Evolutionary conservation across 1,140 invertebrate genomes (phyloP).

Genomic region (Thaumetopoea pityocampa): DNA sequence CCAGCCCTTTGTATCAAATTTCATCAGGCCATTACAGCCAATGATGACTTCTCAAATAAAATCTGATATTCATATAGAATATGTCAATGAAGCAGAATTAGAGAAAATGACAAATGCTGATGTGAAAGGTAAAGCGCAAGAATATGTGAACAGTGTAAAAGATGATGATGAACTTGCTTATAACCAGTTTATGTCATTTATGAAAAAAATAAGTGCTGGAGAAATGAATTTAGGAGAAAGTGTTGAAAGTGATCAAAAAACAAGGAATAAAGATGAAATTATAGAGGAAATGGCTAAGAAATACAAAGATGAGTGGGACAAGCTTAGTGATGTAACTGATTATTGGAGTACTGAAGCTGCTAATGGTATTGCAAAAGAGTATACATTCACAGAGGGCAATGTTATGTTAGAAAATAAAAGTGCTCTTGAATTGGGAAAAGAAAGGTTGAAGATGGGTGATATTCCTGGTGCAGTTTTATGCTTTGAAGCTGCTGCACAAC

Average conservation of each 20-base stretch:
- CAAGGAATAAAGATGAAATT: constrained; percentile 61
- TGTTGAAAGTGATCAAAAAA: constrained; percentile 36
- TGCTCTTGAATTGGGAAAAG: constrained; percentile 91
- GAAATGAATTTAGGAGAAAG: constrained; percentile 70
- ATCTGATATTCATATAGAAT: constrained; percentile 54
- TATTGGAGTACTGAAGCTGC: constrained; percentile 55
- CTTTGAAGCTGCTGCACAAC: constrained; percentile 96
- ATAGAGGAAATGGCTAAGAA: constrained; percentile 66
- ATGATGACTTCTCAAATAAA: constrained; percentile 22
- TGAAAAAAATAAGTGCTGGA: constrained; percentile 85
- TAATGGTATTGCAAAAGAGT: constrained; percentile 79
- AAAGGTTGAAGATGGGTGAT: constrained; percentile 89
- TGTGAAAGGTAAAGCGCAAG: constrained; percentile 69
- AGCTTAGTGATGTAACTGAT: constrained; percentile 62
- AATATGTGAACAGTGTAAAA: constrained; percentile 79
- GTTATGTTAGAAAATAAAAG: constrained; percentile 88
- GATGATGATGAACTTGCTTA: constrained; percentile 83
- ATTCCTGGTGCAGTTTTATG: constrained; percentile 96
- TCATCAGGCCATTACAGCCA: constrained; percentile 34
- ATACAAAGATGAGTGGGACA: constrained; percentile 72
- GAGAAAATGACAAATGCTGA: constrained; percentile 37
- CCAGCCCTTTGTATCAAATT: constrained; percentile 34
- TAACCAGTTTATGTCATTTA: constrained; percentile 91
- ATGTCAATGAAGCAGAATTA: constrained; percentile 53
- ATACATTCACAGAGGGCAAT: constrained; percentile 91